Conservation (phyloP, 2,113 vertebrate genomes). For the Pituophis catenifer region DNA sequence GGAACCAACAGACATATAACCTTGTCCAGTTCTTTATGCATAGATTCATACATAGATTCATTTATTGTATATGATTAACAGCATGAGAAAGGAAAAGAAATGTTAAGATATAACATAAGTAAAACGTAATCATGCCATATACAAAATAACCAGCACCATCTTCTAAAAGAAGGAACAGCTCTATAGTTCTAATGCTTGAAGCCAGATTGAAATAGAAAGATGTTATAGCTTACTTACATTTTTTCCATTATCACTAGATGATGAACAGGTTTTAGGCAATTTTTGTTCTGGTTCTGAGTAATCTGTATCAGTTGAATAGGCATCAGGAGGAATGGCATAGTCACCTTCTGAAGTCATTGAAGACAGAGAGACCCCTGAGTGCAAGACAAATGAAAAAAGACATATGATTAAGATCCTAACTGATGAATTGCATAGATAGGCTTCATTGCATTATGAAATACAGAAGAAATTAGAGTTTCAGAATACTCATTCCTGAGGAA, state of each 20-base stretch:
- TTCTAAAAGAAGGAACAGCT: neutral
- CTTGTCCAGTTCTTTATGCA: neutral
- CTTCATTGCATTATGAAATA: neutral
- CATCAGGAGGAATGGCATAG: constrained; percentile 96
- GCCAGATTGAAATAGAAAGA: neutral
- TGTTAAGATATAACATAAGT: neutral
- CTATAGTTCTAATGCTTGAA: neutral
- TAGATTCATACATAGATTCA: neutral
- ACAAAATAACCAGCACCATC: neutral
- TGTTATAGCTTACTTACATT: constrained; percentile 73
- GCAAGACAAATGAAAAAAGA: constrained; percentile 36
- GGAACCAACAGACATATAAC: neutral
- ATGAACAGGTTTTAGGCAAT: constrained; percentile 86
- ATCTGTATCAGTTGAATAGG: constrained; percentile 90
- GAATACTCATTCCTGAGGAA: neutral
- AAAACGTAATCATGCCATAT: neutral
- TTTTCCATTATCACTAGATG: constrained; percentile 84
- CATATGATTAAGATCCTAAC: neutral
- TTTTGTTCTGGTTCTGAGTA: constrained; percentile 93
- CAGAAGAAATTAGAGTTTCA: neutral
- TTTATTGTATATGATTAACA: neutral
- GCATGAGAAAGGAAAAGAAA: neutral
- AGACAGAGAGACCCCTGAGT: constrained; percentile 87
- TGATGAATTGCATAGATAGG: neutral
- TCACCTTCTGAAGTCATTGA: constrained; percentile 95